phyloP scores from a whole-genome alignment of 2,888 invertebrate genomes.

The Frankliniella fusca region DNA sequence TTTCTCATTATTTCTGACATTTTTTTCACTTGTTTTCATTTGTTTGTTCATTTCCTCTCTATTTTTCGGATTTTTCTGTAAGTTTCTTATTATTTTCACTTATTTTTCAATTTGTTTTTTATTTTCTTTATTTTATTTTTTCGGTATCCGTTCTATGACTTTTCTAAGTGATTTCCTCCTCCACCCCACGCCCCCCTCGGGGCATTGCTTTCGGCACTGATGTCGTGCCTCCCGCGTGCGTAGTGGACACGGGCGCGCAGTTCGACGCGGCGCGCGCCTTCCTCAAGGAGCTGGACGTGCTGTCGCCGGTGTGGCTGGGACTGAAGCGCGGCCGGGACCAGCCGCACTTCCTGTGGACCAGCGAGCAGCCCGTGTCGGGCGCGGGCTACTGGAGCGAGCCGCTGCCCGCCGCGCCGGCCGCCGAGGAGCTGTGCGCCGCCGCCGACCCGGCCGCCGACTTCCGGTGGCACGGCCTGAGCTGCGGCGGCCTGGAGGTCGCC shows the following conservation, averaged over 20 bases:
- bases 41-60: too few relatives aligned
- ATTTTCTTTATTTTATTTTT: too few relatives aligned
- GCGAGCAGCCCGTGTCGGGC: conserved; percentile 57
- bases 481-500: conserved; percentile 72
- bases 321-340: conserved; percentile 67
- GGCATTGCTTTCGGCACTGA: too few relatives aligned
- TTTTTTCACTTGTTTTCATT: too few relatives aligned
- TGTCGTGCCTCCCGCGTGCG: conserved; percentile 42
- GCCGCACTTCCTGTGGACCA: conserved; percentile 70
- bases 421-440: conserved; percentile 66
- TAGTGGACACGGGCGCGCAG: conserved; percentile 72
- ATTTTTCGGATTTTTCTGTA: too few relatives aligned
- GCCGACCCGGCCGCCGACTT: conserved; percentile 72
- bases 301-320: conserved; percentile 74
- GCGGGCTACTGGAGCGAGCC: conserved; percentile 70
- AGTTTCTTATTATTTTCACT: too few relatives aligned
- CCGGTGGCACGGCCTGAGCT: conserved; percentile 70
- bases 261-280: conserved; percentile 74
- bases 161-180: too few relatives aligned
- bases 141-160: too few relatives aligned
- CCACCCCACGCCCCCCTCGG: too few relatives aligned
- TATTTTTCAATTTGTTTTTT: too few relatives aligned
- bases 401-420: conserved; percentile 46
- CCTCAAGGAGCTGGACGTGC: conserved; percentile 70
- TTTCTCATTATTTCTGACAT: too few relatives aligned